Conservation (phyloP, 2,113 vertebrate genomes). For the Bubo blakistoni region DNA sequence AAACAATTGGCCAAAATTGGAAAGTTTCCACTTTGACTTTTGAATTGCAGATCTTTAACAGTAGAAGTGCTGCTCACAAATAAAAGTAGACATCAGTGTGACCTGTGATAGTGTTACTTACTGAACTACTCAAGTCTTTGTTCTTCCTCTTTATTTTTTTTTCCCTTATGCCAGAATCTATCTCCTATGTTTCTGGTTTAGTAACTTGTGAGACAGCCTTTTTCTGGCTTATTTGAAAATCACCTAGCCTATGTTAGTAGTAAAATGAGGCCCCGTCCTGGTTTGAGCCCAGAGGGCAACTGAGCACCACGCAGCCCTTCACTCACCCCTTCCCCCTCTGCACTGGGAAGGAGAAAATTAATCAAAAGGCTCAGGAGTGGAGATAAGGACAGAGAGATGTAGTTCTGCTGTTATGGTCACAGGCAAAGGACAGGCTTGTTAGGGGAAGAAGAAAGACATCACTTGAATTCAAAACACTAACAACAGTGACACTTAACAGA, state of each 20-base stretch:
- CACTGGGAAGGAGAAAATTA: no score
- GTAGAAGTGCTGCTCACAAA: background rate
- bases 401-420: no score
- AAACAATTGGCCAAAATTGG: background rate
- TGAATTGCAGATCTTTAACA: background rate
- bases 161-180: background rate
- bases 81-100: background rate
- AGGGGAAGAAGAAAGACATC: no score
- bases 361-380: no score
- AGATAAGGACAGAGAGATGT: no score
- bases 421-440: no score
- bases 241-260: background rate
- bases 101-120: background rate
- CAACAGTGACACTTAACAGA: no score
- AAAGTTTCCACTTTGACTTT: background rate
- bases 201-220: background rate
- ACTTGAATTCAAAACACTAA: no score
- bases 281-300: no score
- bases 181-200: background rate
- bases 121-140: background rate
- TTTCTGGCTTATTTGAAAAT: background rate
- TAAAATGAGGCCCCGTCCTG: background rate
- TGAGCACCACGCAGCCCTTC: no score
- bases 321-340: no score
- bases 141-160: background rate